Evolutionary conservation across 2,797 vertebrate species (phyloP), one percentile per base, ranked within the genome.

Genomic region (Ptychobarbus kaznakovi): DNA sequence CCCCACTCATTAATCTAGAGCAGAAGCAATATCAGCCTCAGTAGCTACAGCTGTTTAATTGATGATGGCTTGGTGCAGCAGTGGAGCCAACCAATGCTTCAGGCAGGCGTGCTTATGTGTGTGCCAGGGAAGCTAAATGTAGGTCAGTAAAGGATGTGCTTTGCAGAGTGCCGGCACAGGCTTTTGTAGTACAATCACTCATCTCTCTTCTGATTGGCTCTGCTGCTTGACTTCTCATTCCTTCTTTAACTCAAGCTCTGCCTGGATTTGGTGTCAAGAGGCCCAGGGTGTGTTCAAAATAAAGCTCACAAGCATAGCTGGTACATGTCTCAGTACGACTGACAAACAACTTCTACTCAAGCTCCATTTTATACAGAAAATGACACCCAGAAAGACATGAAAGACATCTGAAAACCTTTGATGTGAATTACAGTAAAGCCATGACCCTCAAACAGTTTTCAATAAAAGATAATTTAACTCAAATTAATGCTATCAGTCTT

Each of bases 131-230:
- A 79, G 63, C 51, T 72, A 90, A 92, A 93, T 92, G 86, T 92
- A 91, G 90, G 91, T 92, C 92, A 93, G 81, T 78, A 70, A 87
- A 88, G 70, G 72, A 82, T 81, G 82, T 86, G 86, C 79, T 82
- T 70, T 66, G 83, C 80, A 80, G 68, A 89, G 83, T 88, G 87
- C 82, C 87, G 58, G 79, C 51, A 73, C 80, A 78, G 72, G 61
- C 88, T 89, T 87, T 66, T 53, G 78, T 85, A 79, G 86, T 84
- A 77, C 63, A 82, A 88, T 82, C 68, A 46, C 66, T 83, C 76
- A 87, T 83, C 83, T 86, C 72, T 58, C 53, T 74, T 82, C 75
- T 77, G 88, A 90, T 89, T 87, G 88, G 89, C 80, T 82, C 69
- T 61, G 44, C 32, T 20, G 35, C 40, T 53, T 84, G 72, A 74